Percentiles rank a stretch among this genome's conserved stretches.
phyloP scores from a whole-genome alignment of 2,113 vertebrate genomes.

The Sinocyclocheilus maitianheensis region DNA sequence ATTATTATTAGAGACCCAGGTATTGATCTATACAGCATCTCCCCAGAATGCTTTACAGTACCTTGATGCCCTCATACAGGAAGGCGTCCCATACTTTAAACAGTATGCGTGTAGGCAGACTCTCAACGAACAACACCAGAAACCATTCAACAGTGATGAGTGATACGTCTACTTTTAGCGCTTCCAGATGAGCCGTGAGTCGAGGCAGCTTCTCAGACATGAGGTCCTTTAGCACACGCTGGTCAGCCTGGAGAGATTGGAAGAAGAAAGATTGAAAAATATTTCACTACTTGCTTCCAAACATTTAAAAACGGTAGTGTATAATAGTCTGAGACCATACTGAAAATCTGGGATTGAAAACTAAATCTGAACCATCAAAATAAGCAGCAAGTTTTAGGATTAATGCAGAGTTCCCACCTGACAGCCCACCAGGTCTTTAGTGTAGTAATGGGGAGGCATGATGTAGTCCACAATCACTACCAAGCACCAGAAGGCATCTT shows the following conservation, averaged over 20 bases:
- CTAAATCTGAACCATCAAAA: background rate
- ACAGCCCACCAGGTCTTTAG: conserved; percentile 85
- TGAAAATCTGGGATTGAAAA: background rate
- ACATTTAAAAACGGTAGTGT: background rate
- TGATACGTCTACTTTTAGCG: conserved; percentile 83
- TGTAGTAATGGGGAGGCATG: conserved; percentile 93
- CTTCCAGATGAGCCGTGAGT: conserved; percentile 83
- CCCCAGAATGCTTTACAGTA: conserved; percentile 58
- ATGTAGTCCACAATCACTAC: conserved; percentile 88
- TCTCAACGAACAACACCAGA: conserved; percentile 91
- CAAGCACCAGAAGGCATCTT: conserved; percentile 93
- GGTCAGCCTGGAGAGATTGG: conserved; percentile 81
- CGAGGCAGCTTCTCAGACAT: conserved; percentile 88
- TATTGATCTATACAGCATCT: background rate
- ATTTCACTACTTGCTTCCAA: too few relatives aligned
- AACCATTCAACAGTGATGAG: conserved; percentile 96
- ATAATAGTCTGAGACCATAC: background rate
- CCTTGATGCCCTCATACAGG: conserved; percentile 94
- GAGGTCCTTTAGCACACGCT: conserved; percentile 92
- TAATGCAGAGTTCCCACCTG: conserved; percentile 75
- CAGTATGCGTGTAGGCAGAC: conserved; percentile 87
- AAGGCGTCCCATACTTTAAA: conserved; percentile 93
- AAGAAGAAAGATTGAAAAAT: background rate
- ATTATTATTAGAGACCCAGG: background rate
- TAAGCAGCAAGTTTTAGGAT: background rate